A percentile compares a stretch with the other conserved stretches of the same genome.
phyloP scores from a whole-genome alignment of 1,140 invertebrate genomes.

The Tetramorium simillimum region DNA sequence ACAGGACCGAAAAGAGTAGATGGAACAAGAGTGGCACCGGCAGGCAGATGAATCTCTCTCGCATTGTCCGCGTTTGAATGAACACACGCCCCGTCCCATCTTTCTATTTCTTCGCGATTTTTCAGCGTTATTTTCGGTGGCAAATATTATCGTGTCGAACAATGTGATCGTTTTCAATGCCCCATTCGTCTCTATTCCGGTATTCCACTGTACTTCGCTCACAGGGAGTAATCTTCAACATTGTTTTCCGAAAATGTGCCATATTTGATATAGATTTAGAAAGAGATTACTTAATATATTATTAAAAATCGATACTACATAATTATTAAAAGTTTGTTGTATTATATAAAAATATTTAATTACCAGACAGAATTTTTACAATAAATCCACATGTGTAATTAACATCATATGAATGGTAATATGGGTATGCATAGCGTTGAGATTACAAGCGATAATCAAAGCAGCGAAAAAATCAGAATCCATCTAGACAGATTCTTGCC shows the following conservation, averaged over 20 bases:
- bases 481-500: slow-evolving; percentile 77
- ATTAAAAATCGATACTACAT: background rate
- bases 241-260: slow-evolving; percentile 81
- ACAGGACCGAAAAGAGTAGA: slow-evolving; percentile 68
- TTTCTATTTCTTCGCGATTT: slow-evolving; percentile 82
- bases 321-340: background rate
- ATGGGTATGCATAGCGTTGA: slow-evolving; percentile 74
- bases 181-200: slow-evolving; percentile 68
- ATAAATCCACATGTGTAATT: background rate
- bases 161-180: slow-evolving; percentile 83
- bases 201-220: slow-evolving; percentile 55
- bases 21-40: slow-evolving; percentile 73
- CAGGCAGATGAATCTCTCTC: slow-evolving; percentile 83
- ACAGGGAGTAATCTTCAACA: slow-evolving; percentile 83
- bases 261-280: slow-evolving; percentile 77
- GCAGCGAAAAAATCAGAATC: slow-evolving; percentile 78
- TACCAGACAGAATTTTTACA: background rate
- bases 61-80: slow-evolving; percentile 85
- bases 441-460: slow-evolving; percentile 77
- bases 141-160: slow-evolving; percentile 86
- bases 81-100: slow-evolving; percentile 77
- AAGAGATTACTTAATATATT: slow-evolving; percentile 54
- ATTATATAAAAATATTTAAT: background rate
- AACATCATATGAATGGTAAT: background rate
- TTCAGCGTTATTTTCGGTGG: slow-evolving; percentile 84